Base-by-base conservation (phyloP, 1,140 invertebrate genomes). In the Propsilocerus akamusi region DNA sequence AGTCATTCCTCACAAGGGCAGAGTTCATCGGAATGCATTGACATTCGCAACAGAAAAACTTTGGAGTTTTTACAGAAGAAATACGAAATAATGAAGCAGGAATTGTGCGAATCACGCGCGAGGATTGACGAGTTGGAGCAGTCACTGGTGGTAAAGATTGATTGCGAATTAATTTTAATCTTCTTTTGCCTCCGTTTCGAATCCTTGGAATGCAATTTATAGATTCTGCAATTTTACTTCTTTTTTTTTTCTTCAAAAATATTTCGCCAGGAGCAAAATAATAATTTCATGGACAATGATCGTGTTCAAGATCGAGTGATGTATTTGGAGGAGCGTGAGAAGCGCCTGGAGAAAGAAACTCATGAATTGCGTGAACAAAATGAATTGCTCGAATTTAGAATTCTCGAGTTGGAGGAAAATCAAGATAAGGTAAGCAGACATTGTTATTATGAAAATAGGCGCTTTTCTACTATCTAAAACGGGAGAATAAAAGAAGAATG, bases 381-480 rank as follows among this genome's bases (percentile, higher is more conserved):
- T 53, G 71, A 72, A 57, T 56, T 72, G 14, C 60, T 71, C 25
- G 71, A 72, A 58, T 72, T 72, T 63, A 59, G 71, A 25, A 66
- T 72, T 49, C 59, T 72, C 17, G 71, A 72, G 51, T 54, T 72
- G 48, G 69, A 72, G 53, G 68, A 69, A 48, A 52, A 46, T 14
- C 49, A 52, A 48, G 63, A 64, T 58, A 65, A 65, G 61, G 63
- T 65, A 50, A 58, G 54, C 52, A 23, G 11, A 49, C 17, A 10
- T 20, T 7, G 41, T n/a, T n/a, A n/a, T n/a, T n/a, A n/a, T n/a
- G n/a, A n/a, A n/a, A n/a, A n/a, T n/a, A n/a, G n/a, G n/a, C n/a
- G n/a, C n/a, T n/a, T 46, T 46, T 20, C 17, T 46, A 11, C 17
- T 46, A n/a, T n/a, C n/a, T n/a, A n/a, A n/a, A n/a, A n/a, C n/a